A percentile compares a stretch with the other conserved stretches of the same genome.
Evolutionary conservation across 1,140 invertebrate genomes (phyloP).

Genomic region (Drosophila lacteicornis): DNA sequence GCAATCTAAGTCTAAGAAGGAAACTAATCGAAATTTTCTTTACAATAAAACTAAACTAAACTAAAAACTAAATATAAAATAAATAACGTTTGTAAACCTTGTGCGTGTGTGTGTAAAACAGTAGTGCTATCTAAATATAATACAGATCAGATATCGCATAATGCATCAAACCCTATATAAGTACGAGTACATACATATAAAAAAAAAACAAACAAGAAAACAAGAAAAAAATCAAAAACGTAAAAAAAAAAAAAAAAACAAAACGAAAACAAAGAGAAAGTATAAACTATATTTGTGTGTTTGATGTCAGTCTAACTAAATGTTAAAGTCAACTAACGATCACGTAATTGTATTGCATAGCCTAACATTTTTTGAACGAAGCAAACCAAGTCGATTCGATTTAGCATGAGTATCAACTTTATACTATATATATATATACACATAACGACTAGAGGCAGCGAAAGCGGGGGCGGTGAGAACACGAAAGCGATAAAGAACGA

Average conservation of each 20-base stretch:
- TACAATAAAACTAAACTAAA: conserved; percentile 36
- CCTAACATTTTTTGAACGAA: conserved; percentile 59
- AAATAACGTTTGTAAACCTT: conserved; percentile 57
- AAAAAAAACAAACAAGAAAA: not conserved
- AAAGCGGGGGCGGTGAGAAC: not conserved
- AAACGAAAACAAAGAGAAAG: conserved; percentile 19
- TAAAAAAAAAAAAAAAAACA: conserved; percentile 1
- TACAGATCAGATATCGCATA: conserved; percentile 57
- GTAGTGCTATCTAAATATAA: conserved; percentile 50
- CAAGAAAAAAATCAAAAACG: conserved; percentile 4
- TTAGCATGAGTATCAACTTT: conserved; percentile 62
- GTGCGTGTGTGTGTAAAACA: conserved; percentile 60
- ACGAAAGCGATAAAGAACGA: conserved; percentile 19
- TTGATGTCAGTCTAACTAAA: conserved; percentile 75
- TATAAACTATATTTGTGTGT: conserved; percentile 70
- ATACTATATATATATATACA: conserved; percentile 38
- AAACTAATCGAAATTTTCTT: conserved; percentile 61
- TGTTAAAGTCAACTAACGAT: conserved; percentile 64
- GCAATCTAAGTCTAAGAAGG: conserved; percentile 62
- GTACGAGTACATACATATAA: conserved; percentile 51
- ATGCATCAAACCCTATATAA: conserved; percentile 59
- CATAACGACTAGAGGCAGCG: conserved; percentile 26
- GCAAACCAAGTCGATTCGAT: conserved; percentile 51
- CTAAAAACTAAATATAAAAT: conserved; percentile 30
- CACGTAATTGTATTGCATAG: conserved; percentile 58